Evolutionary conservation across 1,140 invertebrate species (phyloP), one percentile per base, ranked within the genome.

Genomic region (Apis dorsata): DNA sequence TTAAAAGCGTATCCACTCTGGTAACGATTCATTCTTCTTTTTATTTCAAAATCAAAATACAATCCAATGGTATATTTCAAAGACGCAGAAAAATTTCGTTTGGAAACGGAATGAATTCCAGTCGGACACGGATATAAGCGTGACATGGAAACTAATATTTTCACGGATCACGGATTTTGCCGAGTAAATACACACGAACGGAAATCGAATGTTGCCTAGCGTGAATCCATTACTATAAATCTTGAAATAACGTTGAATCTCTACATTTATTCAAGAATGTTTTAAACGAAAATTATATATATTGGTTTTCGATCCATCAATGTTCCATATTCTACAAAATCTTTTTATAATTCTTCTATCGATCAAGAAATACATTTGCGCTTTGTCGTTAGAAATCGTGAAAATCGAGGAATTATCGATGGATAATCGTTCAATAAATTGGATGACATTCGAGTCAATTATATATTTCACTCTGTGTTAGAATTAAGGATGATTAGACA

Each of bases 101-200:
- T 21, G 4, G 1, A 49, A 21, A 70, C 44, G 60, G 10, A 19
- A 51, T 13, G 44, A n/a, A 34, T 19, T 66, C 65, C 17, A 59
- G 10, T 19, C 28, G n/a, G 34, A 79, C n/a, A 10, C 34, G 17
- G 9, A 15, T 69, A 10, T 59, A 51, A 51, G 17, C n/a, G 28
- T 12, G 65, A 24, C n/a, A 51, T 12, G 44, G 57, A 34, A 72
- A 60, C 49, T 71, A 68, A 81, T 66, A 75, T 74, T 65, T 68
- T 44, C 62, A 24, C 53, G 63, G 71, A 81, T 73, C 34, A 17
- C 15, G 9, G 59, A 57, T 34, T 59, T 68, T 28, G 53, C 53
- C 53, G 53, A 51, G 72, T 72, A 81, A 81, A 81, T 51, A 81
- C 5, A 44, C 34, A 44, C 53, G 17, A 24, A 8, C 17, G 21